Evolutionary conservation across 2,113 vertebrate genomes (phyloP).

Genomic region (Otocyon megalotis): DNA sequence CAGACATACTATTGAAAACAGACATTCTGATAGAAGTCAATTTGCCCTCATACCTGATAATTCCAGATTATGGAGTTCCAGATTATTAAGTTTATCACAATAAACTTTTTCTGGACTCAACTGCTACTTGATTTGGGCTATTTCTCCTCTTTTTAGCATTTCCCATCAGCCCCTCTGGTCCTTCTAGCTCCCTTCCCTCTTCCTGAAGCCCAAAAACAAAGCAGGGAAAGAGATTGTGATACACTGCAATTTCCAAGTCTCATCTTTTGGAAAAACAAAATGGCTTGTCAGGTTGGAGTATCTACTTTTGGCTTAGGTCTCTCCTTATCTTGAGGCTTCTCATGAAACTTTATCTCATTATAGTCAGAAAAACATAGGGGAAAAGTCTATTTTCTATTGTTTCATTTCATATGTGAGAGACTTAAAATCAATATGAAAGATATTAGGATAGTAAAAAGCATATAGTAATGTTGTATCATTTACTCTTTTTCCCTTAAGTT

Average conservation of each 20-base stretch:
- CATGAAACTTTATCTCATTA: not conserved
- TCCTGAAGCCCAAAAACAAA: not conserved
- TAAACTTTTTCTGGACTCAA: not conserved
- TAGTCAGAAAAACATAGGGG: not conserved
- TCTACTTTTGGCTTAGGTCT: not conserved
- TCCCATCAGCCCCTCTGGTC: not conserved
- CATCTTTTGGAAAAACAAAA: not conserved
- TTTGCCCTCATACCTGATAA: not conserved
- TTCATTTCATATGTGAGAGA: constrained; percentile 17
- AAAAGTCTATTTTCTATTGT: not conserved
- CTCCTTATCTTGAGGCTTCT: not conserved
- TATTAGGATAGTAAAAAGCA: not conserved
- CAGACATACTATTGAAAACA: not conserved
- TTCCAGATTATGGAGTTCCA: not conserved
- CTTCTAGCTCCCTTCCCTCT: not conserved
- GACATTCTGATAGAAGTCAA: not conserved
- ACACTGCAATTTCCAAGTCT: not conserved
- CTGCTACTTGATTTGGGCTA: not conserved
- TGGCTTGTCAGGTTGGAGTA: not conserved
- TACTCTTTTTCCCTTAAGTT: not conserved
- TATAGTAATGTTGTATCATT: not conserved
- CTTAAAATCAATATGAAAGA: constrained; percentile 17
- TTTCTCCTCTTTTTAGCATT: not conserved
- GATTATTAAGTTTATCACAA: not conserved
- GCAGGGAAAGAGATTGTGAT: not conserved